Percentiles rank a stretch among this genome's conserved stretches.
Conservation (phyloP, 2,888 invertebrate species). For the Catocala nupta region DNA sequence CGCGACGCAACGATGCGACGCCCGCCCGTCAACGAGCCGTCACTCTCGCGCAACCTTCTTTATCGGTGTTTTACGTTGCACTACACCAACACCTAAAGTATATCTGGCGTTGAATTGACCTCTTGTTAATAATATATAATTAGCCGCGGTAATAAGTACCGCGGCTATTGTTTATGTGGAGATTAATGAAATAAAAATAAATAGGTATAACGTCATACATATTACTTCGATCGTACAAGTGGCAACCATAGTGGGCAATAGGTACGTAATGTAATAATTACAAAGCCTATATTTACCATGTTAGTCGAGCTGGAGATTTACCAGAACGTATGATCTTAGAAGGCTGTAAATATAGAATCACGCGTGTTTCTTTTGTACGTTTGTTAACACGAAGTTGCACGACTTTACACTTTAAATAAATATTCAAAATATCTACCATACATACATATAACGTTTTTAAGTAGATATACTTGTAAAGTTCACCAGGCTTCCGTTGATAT, state of each 20-base stretch:
- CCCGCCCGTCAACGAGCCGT: conserved; percentile 69
- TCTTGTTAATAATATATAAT: no score
- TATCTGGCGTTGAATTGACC: not conserved
- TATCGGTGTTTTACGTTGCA: conserved; percentile 60
- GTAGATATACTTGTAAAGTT: no score
- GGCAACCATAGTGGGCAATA: not conserved
- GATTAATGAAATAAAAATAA: no score
- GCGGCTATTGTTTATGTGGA: no score
- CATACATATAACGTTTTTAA: not conserved
- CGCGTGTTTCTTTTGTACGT: conserved; percentile 48
- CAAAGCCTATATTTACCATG: conserved; percentile 2
- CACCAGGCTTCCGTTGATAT: no score
- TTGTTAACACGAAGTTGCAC: conserved; percentile 33
- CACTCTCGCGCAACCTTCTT: conserved; percentile 67
- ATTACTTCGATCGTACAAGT: no score
- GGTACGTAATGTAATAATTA: conserved; percentile 9
- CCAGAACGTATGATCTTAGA: conserved; percentile 30
- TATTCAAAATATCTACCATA: not conserved
- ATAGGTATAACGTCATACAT: no score
- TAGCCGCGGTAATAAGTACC: no score
- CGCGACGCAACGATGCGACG: conserved; percentile 58
- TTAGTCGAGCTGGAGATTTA: conserved; percentile 7
- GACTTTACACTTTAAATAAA: conserved; percentile 36
- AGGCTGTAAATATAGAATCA: conserved; percentile 45
- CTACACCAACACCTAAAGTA: conserved; percentile 17